Evolutionary conservation across 1,140 invertebrate species (phyloP).

Genomic region (Oryzaephilus surinamensis): DNA sequence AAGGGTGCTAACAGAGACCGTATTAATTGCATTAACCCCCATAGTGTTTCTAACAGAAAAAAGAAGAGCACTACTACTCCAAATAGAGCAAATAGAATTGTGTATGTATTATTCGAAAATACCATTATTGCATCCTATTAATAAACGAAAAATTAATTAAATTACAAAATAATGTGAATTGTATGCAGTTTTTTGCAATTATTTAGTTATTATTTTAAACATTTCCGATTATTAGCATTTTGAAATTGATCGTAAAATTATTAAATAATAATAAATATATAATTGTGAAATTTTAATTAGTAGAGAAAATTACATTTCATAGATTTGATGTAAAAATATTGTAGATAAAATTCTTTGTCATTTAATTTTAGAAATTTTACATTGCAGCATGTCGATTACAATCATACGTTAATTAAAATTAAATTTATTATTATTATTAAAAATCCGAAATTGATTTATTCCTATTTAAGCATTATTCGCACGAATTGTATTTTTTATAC

Average conservation of each 20-base stretch:
- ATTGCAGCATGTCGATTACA: too few species aligned
- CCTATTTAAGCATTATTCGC: too few species aligned
- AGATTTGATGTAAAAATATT: too few species aligned
- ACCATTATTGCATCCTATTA: background rate
- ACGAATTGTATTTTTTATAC: too few species aligned
- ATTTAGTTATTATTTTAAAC: background rate
- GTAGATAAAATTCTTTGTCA: too few species aligned
- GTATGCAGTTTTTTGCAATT: background rate
- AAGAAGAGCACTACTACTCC: constrained; percentile 18
- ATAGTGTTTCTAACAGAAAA: constrained; percentile 17
- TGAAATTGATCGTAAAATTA: background rate
- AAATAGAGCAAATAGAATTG: constrained; percentile 12
- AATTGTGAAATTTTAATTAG: too few species aligned
- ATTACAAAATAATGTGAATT: background rate
- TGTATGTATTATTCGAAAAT: constrained; percentile 8
- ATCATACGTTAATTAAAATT: too few species aligned
- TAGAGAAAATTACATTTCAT: too few species aligned
- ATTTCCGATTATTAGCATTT: background rate
- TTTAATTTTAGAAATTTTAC: too few species aligned
- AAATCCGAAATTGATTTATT: too few species aligned
- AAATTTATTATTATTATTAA: too few species aligned
- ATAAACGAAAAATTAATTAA: background rate
- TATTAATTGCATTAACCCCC: constrained; percentile 17
- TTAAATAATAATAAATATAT: background rate
- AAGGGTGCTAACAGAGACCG: constrained; percentile 21